phyloP scores from a whole-genome alignment of 2,113 vertebrate species.

The Epinephelus moara region DNA sequence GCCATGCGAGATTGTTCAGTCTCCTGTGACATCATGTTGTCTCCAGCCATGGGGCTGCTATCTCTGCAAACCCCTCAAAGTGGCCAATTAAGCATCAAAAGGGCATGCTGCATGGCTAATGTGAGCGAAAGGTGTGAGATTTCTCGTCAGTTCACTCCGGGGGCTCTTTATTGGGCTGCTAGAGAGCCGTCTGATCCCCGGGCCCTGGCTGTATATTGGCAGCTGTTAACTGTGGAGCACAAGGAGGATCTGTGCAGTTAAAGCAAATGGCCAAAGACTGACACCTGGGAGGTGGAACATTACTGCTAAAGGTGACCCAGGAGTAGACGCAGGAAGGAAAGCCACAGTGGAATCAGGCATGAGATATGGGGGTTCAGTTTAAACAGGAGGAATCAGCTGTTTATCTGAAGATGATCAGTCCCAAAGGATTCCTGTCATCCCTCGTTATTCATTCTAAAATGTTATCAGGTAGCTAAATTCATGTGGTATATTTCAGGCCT shows the following conservation, averaged over 20 bases:
- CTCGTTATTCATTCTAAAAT: not conserved
- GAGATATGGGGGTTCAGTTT: not conserved
- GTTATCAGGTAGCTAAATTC: not conserved
- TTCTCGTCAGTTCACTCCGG: constrained; percentile 84
- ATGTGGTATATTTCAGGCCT: not conserved
- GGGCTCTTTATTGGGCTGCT: constrained; percentile 83
- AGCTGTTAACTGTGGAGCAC: constrained; percentile 84
- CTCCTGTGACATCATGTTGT: constrained; percentile 33
- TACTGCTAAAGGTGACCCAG: constrained; percentile 40
- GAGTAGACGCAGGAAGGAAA: not conserved
- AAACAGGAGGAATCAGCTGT: not conserved
- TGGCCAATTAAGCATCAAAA: constrained; percentile 88
- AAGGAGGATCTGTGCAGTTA: constrained; percentile 74
- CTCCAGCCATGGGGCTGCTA: constrained; percentile 40
- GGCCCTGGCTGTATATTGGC: constrained; percentile 86
- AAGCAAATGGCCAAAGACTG: constrained; percentile 84
- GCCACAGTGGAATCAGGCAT: not conserved
- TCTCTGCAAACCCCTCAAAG: constrained; percentile 75
- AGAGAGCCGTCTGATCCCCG: constrained; percentile 84
- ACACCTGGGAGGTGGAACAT: constrained; percentile 68
- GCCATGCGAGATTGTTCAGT: constrained; percentile 12
- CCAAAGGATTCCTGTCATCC: not conserved
- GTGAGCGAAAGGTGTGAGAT: constrained; percentile 87
- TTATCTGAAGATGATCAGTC: not conserved
- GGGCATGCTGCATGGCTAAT: constrained; percentile 85